Evolutionary conservation across 2,888 invertebrate genomes (phyloP).

Genomic region (Archips xylosteana): DNA sequence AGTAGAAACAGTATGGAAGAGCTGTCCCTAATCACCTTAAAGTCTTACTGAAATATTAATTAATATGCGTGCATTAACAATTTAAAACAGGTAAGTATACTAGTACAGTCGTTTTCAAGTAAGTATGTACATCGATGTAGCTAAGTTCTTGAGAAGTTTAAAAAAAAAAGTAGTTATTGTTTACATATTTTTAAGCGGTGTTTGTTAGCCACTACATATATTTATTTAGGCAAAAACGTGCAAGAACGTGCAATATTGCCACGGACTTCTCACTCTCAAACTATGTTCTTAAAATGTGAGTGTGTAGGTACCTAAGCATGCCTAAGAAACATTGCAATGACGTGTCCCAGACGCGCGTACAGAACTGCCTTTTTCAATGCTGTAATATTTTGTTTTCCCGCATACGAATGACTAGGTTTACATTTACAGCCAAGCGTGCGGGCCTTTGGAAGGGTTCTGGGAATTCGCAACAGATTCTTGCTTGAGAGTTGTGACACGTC

Average conservation of each 20-base stretch:
- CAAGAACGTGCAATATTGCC: too few species aligned
- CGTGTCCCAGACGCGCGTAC: not conserved
- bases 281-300: too few species aligned
- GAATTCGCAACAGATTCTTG: constrained; percentile 7
- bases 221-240: too few species aligned
- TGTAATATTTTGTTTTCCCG: constrained; percentile 3
- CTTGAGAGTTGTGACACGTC: constrained; percentile 8
- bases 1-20: not conserved
- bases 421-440: constrained; percentile 1
- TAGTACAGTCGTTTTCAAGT: too few species aligned
- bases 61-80: not conserved
- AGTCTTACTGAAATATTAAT: constrained; percentile 1
- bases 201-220: too few species aligned
- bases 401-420: constrained; percentile 7
- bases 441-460: not conserved
- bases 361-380: not conserved
- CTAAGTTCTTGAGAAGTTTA: too few species aligned
- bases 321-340: not conserved
- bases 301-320: too few species aligned
- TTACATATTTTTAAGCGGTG: too few species aligned
- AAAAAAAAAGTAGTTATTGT: too few species aligned
- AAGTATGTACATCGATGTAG: too few species aligned
- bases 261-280: too few species aligned
- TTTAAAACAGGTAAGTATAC: constrained; percentile 4
- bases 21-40: not conserved